phyloP scores from a whole-genome alignment of 2,888 invertebrate genomes.

The Phyllotreta cruciferae region DNA sequence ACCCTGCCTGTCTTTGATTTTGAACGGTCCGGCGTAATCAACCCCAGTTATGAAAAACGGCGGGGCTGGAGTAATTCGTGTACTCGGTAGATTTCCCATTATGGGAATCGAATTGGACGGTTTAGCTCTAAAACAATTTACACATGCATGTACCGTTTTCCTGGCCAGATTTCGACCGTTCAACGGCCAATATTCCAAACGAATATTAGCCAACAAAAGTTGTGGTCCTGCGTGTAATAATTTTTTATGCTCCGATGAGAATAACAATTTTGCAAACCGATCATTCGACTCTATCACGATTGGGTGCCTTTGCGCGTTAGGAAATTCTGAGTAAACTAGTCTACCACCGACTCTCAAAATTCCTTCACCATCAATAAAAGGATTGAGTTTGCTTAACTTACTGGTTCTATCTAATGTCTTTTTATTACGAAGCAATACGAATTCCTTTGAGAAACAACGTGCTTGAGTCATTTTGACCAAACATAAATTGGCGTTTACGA shows the following conservation, averaged over 20 bases:
- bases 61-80: neutral
- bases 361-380: no score
- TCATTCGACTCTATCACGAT: neutral
- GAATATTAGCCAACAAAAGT: neutral
- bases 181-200: slow-evolving; percentile 12
- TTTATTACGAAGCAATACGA: no score
- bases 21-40: slow-evolving; percentile 6
- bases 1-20: neutral
- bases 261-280: neutral
- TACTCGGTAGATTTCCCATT: neutral
- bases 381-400: no score
- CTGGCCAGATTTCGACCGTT: slow-evolving; percentile 16
- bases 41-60: neutral
- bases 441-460: no score
- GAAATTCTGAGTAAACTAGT: no score
- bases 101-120: neutral
- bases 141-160: slow-evolving; percentile 9
- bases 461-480: no score
- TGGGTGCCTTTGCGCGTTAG: no score
- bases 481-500: no score
- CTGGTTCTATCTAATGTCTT: no score
- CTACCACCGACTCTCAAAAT: no score
- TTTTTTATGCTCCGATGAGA: neutral
- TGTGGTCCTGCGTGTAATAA: slow-evolving; percentile 20
- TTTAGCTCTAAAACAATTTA: neutral